These are phyloP conservation scores for Zosterops lateralis DNA, from an alignment of 2,113 vertebrate genomes.

Conservation along the genomic window DNA sequence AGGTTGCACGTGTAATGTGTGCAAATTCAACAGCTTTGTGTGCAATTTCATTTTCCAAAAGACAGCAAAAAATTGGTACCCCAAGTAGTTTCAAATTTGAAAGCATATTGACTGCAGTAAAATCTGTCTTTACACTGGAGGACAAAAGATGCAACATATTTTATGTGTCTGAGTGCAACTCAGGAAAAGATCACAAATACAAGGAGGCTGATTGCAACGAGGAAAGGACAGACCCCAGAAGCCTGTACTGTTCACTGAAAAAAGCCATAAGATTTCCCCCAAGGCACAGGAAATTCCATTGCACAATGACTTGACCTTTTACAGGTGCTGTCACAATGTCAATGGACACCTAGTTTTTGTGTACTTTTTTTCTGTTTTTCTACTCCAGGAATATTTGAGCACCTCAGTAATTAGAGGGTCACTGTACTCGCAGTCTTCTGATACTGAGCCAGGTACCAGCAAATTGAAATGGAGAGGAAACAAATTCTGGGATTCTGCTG, in stretches of 20 bases:
- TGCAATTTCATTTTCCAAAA: neutral
- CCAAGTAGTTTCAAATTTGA: neutral
- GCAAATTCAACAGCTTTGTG: neutral
- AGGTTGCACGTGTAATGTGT: neutral
- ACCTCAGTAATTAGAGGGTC: neutral
- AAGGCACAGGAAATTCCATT: accelerated
- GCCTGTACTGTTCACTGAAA: neutral
- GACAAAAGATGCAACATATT: neutral
- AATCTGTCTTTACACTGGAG: neutral
- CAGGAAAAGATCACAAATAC: neutral
- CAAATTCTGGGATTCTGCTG: neutral
- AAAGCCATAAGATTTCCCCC: neutral
- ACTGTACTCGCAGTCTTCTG: neutral
- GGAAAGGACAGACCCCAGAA: neutral
- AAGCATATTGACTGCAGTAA: neutral
- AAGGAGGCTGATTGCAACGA: neutral
- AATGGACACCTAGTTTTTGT: neutral
- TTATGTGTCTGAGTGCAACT: neutral
- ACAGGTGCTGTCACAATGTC: neutral
- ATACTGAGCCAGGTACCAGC: neutral
- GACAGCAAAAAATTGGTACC: neutral
- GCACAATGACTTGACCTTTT: neutral
- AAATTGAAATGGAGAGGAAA: neutral
- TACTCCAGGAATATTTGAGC: neutral
- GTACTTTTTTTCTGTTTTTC: neutral